Base-by-base conservation (phyloP, 2,888 invertebrate species). In the Latheticus oryzae region DNA sequence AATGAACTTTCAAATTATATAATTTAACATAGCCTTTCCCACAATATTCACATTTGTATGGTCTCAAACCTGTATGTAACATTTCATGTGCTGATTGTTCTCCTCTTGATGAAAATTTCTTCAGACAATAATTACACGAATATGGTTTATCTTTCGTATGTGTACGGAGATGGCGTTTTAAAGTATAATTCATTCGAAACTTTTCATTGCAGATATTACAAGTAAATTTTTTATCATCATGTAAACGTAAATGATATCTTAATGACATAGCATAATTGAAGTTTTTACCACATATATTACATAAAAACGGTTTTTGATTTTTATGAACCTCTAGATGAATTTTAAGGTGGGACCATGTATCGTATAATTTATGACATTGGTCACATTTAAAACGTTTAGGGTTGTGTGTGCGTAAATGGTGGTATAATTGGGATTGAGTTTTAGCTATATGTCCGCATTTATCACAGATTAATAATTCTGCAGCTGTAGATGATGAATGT, bases 61-160 rank as follows among this genome's bases (percentile, higher is more conserved):
- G 75, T 1, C 78, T 74, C 21, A 69, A 74, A 7, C 83, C 83
- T 26, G 82, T 83, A 58, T 83, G 83, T 15, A 68, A 75, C 61
- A 66, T 66, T 48, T 70, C 68, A 42, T 73, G 73, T 16, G 51
- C 54, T 19, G 38, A 28, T 1, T 61, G 16, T 54, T 73, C 72
- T 71, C 90, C 90, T 50, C 88, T 81, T 69, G 91, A 90, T 0
- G 89, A 89, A 79, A 91, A 91, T 11, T 87, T 87, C 73, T 89
- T 90, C 64, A 87, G 87, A 73, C 91, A 91, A 56, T 84, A 80
- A 65, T 84, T 83, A 74, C 91, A 91, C 68, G 87, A 87, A 81
- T 89, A 91, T 0, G 91, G 91, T 26, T 88, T 82, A 3, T 90
- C 89, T 15, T 90, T 90, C 56, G 91, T 91, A 73, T 91, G 91